Percentiles rank a stretch among this genome's conserved stretches.
Conservation (phyloP, 92 coral and sea anemone species). For the Siderastrea siderea region DNA sequence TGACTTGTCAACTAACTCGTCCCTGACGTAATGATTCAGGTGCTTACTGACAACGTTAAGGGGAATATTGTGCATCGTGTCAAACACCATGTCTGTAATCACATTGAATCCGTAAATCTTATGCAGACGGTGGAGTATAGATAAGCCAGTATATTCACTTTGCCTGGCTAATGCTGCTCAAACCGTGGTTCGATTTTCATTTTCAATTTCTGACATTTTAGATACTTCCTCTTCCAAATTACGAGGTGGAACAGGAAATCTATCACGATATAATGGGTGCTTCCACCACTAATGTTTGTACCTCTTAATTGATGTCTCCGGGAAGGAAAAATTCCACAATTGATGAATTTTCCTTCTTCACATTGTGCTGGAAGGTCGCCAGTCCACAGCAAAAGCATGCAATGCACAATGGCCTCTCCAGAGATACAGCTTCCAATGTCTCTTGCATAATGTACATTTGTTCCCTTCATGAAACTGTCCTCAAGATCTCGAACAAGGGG, state of each 20-base stretch:
- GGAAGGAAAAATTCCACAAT: constrained; percentile 58
- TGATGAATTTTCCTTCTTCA: constrained; percentile 69
- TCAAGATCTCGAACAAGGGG: constrained; percentile 9
- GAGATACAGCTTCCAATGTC: constrained; percentile 21
- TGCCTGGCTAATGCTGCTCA: constrained; percentile 55
- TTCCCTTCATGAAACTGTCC: constrained; percentile 26
- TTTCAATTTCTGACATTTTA: constrained; percentile 57
- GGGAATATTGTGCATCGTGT: constrained; percentile 53
- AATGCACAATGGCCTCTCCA: constrained; percentile 35
- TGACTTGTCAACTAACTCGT: constrained; percentile 16
- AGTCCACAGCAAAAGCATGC: constrained; percentile 40
- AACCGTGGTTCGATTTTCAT: constrained; percentile 69
- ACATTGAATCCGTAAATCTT: constrained; percentile 72
- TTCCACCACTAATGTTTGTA: constrained; percentile 19
- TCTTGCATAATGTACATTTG: constrained; percentile 51
- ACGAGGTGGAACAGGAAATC: constrained; percentile 62
- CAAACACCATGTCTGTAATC: constrained; percentile 54
- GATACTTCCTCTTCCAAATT: constrained; percentile 38
- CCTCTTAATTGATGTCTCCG: constrained; percentile 57
- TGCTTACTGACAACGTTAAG: constrained; percentile 46
- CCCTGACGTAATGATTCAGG: constrained; percentile 16
- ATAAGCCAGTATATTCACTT: constrained; percentile 68
- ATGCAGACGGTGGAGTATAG: constrained; percentile 71
- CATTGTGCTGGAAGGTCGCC: constrained; percentile 64
- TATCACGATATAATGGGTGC: constrained; percentile 61